Base-by-base conservation (phyloP, 2,888 invertebrate genomes). In the Agriopis leucophaearia region DNA sequence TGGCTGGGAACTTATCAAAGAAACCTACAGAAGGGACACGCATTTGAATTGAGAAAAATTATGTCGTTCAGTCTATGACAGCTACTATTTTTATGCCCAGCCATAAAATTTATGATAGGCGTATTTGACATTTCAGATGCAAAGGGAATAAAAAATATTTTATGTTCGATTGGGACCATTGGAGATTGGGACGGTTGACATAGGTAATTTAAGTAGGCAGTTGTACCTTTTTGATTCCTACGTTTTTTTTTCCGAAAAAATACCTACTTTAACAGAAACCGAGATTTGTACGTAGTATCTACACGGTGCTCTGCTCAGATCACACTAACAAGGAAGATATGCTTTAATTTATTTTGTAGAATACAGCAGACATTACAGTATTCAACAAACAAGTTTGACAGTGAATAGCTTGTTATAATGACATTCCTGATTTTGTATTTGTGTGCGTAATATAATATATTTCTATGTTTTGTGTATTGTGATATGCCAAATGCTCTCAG, bases 51-150 rank as follows among this genome's bases (percentile, higher is more conserved):
- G 59, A 66, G 63, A 58, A 67, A 73, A 73, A 75, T 75, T 75
- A 71, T 72, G 64, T 74, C 68, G 66, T 71, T 67, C 71, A 64
- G 63, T 67, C 69, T 71, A 73, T 74, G 75, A 71, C 72, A 66
- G 69, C 61, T 64, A 69, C 64, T 66, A 72, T 66, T 75, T 75
- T 75, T 75, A 75, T 71, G 69, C 50, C 45, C 3, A 51, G 27
- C 60, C 70, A 71, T 75, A 75, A 75, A 75, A 66, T 74, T 72
- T 74, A 74, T 74, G 61, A 66, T 64, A 47, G 66, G 63, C 70
- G 69, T 74, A 74, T 74, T 75, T 74, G 75, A 72, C 71, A 73
- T 73, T 74, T 73, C 69, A 69, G 72, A 75, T 75, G 72, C 66
- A 67, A 63, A 65, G 64, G 65, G 56, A 62, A 75, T 71, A 74